Evolutionary conservation across 2,888 invertebrate genomes (phyloP).

Genomic region (Acheta domesticus): DNA sequence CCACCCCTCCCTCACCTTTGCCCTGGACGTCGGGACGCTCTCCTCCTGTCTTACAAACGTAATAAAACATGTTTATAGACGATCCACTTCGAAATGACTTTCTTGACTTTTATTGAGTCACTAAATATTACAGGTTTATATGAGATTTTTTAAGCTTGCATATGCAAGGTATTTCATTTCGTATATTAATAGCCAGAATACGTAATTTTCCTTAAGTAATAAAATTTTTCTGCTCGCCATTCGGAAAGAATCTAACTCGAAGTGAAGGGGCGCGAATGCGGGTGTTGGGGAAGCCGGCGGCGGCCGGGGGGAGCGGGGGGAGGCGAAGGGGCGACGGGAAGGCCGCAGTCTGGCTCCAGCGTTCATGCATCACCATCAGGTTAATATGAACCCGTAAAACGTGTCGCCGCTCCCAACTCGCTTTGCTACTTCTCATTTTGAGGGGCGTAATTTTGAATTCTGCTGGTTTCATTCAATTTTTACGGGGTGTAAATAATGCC

Average conservation of each 20-base stretch:
- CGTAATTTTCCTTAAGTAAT: neutral
- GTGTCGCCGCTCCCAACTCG: neutral
- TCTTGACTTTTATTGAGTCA: slow-evolving; percentile 10
- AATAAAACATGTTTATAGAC: slow-evolving; percentile 9
- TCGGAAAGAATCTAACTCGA: neutral
- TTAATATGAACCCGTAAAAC: slow-evolving; percentile 18
- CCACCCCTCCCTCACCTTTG: neutral
- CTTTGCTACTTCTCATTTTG: slow-evolving; percentile 18
- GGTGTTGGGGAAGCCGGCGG: too few relatives aligned
- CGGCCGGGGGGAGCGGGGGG: neutral
- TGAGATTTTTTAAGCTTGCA: slow-evolving; percentile 1
- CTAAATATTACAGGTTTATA: slow-evolving; percentile 11
- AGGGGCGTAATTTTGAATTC: slow-evolving; percentile 18
- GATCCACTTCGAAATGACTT: slow-evolving; percentile 7
- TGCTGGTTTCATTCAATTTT: slow-evolving; percentile 18
- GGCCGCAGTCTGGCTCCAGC: neutral
- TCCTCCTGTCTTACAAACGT: neutral
- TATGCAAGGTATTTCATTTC: slow-evolving; percentile 18
- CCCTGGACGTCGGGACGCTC: neutral
- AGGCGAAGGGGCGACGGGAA: neutral
- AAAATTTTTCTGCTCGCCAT: slow-evolving; percentile 3
- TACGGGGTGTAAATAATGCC: slow-evolving; percentile 9
- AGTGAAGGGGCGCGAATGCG: neutral
- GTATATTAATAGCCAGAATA: slow-evolving; percentile 2
- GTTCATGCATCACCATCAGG: slow-evolving; percentile 1